phyloP scores from a whole-genome alignment of 2,888 invertebrate genomes.

The Pilophorus perplexus region DNA sequence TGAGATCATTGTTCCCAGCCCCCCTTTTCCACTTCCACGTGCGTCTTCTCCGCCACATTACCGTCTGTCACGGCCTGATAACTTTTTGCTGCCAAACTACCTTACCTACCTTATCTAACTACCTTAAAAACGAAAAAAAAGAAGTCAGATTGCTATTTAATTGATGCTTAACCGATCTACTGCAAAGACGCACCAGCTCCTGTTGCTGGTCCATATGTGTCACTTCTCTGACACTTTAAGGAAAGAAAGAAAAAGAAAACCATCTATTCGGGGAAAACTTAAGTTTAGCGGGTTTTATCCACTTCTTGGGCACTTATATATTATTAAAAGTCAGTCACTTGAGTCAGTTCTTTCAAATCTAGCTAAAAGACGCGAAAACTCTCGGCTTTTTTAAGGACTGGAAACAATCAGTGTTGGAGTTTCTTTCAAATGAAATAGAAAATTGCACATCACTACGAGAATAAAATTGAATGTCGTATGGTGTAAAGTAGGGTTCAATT shows the following conservation, averaged over 20 bases:
- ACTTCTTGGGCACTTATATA: background rate
- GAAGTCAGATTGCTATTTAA: constrained; percentile 31
- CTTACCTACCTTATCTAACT: constrained; percentile 30
- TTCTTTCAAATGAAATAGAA: background rate
- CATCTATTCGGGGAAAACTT: no score
- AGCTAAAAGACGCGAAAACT: background rate
- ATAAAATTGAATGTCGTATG: no score
- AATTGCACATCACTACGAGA: background rate
- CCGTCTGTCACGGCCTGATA: constrained; percentile 36
- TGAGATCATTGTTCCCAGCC: constrained; percentile 19
- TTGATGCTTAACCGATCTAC: constrained; percentile 31
- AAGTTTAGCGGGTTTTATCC: no score
- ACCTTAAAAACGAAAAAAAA: no score
- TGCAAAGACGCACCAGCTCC: background rate
- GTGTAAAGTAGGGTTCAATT: no score
- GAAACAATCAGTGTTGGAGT: background rate
- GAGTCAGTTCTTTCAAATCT: background rate
- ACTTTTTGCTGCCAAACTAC: constrained; percentile 26
- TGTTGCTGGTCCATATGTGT: no score
- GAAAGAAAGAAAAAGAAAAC: no score
- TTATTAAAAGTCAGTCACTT: background rate
- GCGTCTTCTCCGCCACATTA: constrained; percentile 3
- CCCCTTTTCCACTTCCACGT: background rate
- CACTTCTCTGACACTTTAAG: no score
- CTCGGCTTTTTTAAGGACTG: background rate